Conservation (phyloP, 2,888 invertebrate species). For the Unio delphinus region DNA sequence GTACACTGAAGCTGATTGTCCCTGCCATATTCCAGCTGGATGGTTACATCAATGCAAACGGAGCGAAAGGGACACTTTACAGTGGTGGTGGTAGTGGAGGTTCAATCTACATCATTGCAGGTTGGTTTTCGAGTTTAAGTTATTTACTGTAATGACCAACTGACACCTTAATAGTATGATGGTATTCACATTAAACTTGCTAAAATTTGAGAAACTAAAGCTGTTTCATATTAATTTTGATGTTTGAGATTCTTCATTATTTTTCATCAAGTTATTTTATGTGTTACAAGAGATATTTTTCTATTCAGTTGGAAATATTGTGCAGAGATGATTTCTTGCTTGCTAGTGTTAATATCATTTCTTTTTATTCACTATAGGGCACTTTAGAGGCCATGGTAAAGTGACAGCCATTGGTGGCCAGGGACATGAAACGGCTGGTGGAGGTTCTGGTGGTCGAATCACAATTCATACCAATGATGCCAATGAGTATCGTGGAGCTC, state of each 20-base stretch:
- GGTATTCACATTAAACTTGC: no score
- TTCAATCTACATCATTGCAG: conserved; percentile 49
- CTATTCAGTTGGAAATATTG: no score
- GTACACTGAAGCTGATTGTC: conserved; percentile 39
- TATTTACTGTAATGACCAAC: no score
- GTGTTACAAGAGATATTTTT: no score
- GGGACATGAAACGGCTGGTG: conserved; percentile 38
- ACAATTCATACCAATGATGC: conserved; percentile 40
- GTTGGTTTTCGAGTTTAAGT: conserved; percentile 14
- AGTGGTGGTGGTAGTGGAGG: conserved; percentile 49
- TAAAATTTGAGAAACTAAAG: no score
- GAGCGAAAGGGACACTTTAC: conserved; percentile 28
- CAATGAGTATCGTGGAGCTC: conserved; percentile 45
- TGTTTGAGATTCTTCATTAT: no score
- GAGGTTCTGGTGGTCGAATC: conserved; percentile 56
- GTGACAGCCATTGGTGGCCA: conserved; percentile 47
- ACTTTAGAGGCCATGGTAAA: conserved; percentile 50
- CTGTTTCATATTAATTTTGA: no score
- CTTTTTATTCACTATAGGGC: conserved; percentile 25
- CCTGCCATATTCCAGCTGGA: conserved; percentile 50
- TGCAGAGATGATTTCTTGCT: not conserved
- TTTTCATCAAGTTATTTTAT: no score
- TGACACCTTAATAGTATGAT: no score
- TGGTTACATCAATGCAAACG: conserved; percentile 48
- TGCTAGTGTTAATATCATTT: not conserved